Evolutionary conservation across 2,797 vertebrate genomes (phyloP).

Genomic region (Argentina silus): DNA sequence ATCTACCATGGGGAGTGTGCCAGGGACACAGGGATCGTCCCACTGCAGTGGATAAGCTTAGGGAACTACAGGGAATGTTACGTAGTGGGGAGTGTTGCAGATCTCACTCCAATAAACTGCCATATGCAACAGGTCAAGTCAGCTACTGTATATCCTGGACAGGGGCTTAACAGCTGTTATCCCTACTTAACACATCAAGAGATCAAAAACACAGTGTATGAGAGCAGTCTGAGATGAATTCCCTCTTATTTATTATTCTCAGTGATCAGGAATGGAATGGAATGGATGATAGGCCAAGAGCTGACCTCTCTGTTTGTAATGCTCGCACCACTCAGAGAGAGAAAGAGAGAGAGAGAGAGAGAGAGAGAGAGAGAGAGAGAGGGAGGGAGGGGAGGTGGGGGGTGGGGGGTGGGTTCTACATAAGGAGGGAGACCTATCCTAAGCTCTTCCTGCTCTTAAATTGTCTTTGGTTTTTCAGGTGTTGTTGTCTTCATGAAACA

Average conservation of each 20-base stretch:
- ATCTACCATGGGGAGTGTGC: constrained; percentile 37
- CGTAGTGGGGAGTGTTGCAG: not conserved
- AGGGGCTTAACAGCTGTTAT: not conserved
- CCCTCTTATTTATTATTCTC: not conserved
- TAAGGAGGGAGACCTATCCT: not conserved
- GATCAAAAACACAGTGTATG: not conserved
- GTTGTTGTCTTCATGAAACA: not conserved
- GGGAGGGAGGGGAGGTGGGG: too few species aligned
- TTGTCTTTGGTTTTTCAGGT: not conserved
- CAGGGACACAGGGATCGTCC: constrained; percentile 36
- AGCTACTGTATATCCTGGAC: not conserved
- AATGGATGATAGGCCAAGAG: not conserved
- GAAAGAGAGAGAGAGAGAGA: too few species aligned
- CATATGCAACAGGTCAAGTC: not conserved
- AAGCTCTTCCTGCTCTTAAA: not conserved
- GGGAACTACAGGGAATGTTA: constrained; percentile 13
- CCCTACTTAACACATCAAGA: not conserved
- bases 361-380: too few species aligned
- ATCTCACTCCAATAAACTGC: not conserved
- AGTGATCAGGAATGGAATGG: too few species aligned
- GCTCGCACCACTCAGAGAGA: too few species aligned
- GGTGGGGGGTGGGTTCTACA: too few species aligned
- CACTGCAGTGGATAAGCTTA: constrained; percentile 44
- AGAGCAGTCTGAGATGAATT: not conserved
- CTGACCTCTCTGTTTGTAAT: too few species aligned